Conservation (phyloP, 2,113 vertebrate species). For the Triplophysa dalaica region DNA sequence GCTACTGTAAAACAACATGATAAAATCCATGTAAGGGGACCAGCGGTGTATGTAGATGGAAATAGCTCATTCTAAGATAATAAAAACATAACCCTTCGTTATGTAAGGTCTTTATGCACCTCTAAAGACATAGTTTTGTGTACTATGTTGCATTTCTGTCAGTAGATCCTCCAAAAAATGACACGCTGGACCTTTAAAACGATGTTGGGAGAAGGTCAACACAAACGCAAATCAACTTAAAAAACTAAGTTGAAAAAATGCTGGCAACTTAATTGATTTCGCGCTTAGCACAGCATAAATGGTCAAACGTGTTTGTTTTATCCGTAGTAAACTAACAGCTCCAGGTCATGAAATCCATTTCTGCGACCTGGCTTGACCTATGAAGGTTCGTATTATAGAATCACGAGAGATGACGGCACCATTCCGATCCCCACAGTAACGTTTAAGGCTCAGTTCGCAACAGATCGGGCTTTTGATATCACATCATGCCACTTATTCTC, state of each 20-base stretch:
- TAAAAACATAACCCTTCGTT: too few relatives aligned
- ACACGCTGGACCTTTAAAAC: too few relatives aligned
- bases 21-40: too few relatives aligned
- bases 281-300: background rate
- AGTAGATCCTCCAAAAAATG: too few relatives aligned
- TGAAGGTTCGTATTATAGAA: background rate
- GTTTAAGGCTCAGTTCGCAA: background rate
- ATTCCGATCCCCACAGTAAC: slow-evolving; percentile 7
- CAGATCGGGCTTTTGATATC: slow-evolving; percentile 18
- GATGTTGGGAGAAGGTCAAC: too few relatives aligned
- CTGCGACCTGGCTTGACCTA: background rate
- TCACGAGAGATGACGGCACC: background rate
- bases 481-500: slow-evolving; percentile 23
- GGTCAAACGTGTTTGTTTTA: slow-evolving; percentile 1
- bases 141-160: too few relatives aligned
- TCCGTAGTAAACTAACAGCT: background rate
- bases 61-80: too few relatives aligned
- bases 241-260: background rate
- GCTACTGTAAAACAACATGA: too few relatives aligned
- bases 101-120: too few relatives aligned
- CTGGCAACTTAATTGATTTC: background rate
- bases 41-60: too few relatives aligned
- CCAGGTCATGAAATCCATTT: slow-evolving; percentile 15
- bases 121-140: too few relatives aligned
- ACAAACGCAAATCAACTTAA: too few relatives aligned